A percentile compares a stretch with the other conserved stretches of the same genome.
phyloP scores from a whole-genome alignment of 2,113 vertebrate species.

The Periophthalmus modestus region DNA sequence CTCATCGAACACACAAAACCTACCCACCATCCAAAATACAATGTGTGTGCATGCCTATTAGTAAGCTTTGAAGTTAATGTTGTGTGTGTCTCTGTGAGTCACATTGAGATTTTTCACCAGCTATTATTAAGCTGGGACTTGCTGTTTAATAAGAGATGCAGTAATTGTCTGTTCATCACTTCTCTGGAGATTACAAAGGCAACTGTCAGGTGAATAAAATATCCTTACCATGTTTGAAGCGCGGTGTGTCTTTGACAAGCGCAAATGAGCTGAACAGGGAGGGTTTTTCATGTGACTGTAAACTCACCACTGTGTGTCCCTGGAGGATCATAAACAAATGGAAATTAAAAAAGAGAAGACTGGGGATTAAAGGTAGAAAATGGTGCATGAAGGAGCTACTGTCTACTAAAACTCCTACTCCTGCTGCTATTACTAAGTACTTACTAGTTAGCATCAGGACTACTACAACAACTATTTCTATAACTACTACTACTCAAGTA shows the following conservation, averaged over 20 bases:
- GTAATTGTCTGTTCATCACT: conserved; percentile 63
- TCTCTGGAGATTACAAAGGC: conserved; percentile 60
- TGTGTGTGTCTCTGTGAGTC: conserved; percentile 45
- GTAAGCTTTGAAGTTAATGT: conserved; percentile 27
- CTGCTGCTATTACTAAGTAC: background rate
- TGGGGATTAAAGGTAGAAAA: background rate
- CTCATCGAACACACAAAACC: conserved; percentile 61
- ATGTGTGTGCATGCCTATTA: conserved; percentile 30
- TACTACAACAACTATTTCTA: background rate
- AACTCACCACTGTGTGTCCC: background rate
- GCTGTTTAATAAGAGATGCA: conserved; percentile 54
- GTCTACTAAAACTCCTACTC: background rate
- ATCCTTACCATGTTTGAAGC: conserved; percentile 24
- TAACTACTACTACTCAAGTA: background rate
- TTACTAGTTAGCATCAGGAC: background rate
- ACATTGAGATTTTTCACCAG: conserved; percentile 57
- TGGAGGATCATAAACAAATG: background rate
- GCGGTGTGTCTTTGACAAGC: background rate
- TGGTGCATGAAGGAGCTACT: background rate
- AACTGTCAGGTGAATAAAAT: conserved; percentile 57
- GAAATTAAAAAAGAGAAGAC: background rate
- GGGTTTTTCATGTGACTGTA: background rate
- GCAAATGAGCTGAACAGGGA: background rate
- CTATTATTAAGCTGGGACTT: conserved; percentile 56
- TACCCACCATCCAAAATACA: conserved; percentile 47